Conservation (phyloP, 2,797 vertebrate genomes). For the Xenops minutus region DNA sequence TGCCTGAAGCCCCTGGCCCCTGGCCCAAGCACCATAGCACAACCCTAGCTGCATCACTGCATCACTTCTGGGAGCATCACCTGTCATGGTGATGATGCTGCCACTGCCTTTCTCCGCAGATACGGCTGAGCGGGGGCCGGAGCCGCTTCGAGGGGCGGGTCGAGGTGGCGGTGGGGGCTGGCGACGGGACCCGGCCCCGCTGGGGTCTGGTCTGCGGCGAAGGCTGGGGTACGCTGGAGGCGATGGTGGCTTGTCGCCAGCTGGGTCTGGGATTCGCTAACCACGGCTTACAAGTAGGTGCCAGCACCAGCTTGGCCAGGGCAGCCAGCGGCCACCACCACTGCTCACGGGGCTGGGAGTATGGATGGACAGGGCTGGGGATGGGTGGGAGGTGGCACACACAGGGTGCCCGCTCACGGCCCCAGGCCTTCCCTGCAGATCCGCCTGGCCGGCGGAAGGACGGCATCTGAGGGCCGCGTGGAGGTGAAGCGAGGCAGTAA, state of each 20-base stretch:
- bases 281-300: slow-evolving; percentile 92
- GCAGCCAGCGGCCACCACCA: neutral
- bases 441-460: slow-evolving; percentile 85
- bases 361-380: neutral
- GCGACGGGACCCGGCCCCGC: slow-evolving; percentile 74
- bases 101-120: slow-evolving; percentile 76
- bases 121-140: slow-evolving; percentile 90
- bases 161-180: slow-evolving; percentile 79
- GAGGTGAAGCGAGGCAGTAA: slow-evolving; percentile 86
- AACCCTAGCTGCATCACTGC: neutral
- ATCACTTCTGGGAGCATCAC: neutral
- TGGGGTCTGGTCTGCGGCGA: slow-evolving; percentile 96
- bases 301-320: neutral
- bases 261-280: slow-evolving; percentile 93
- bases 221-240: slow-evolving; percentile 89
- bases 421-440: slow-evolving; percentile 84
- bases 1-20: neutral
- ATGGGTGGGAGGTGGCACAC: accelerated
- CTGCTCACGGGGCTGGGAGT: neutral
- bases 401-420: slow-evolving; percentile 52
- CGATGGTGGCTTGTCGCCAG: slow-evolving; percentile 93
- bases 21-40: neutral
- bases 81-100: neutral
- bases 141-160: slow-evolving; percentile 90
- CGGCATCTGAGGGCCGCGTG: slow-evolving; percentile 84